These are phyloP conservation scores for Erinaceus europaeus DNA, from an alignment of 2,113 vertebrate species.

Conservation along the genomic window DNA sequence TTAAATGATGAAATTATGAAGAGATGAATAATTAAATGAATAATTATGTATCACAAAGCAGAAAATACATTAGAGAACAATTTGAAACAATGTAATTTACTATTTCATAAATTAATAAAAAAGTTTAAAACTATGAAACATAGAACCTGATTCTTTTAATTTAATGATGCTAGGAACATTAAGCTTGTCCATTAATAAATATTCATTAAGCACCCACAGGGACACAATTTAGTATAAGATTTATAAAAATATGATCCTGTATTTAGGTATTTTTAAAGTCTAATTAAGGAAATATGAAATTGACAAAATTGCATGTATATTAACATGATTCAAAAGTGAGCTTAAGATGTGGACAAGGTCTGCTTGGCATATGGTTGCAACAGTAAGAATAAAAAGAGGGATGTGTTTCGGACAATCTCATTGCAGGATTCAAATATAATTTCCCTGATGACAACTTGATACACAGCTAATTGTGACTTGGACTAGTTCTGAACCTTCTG, in stretches of 20 bases:
- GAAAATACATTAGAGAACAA: not conserved
- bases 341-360: not conserved
- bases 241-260: not conserved
- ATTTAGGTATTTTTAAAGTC: not conserved
- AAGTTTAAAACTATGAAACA: not conserved
- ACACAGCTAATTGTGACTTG: not conserved
- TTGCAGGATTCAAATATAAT: not conserved
- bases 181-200: not conserved
- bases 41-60: not conserved
- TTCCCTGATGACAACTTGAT: not conserved
- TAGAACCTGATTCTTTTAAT: not conserved
- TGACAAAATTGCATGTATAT: not conserved
- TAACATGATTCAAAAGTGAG: not conserved
- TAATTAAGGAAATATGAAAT: constrained; percentile 35
- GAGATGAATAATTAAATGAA: not conserved
- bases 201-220: not conserved
- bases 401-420: not conserved
- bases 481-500: not conserved
- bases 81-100: not conserved
- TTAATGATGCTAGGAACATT: not conserved
- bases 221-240: not conserved
- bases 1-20: not conserved
- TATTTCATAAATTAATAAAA: constrained; percentile 26
- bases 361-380: not conserved
- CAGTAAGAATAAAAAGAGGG: not conserved